Percentiles rank a stretch among this genome's conserved stretches.
These are phyloP conservation scores for Catagonus wagneri DNA, from an alignment of 2,113 vertebrate species.

Conservation along the genomic window DNA sequence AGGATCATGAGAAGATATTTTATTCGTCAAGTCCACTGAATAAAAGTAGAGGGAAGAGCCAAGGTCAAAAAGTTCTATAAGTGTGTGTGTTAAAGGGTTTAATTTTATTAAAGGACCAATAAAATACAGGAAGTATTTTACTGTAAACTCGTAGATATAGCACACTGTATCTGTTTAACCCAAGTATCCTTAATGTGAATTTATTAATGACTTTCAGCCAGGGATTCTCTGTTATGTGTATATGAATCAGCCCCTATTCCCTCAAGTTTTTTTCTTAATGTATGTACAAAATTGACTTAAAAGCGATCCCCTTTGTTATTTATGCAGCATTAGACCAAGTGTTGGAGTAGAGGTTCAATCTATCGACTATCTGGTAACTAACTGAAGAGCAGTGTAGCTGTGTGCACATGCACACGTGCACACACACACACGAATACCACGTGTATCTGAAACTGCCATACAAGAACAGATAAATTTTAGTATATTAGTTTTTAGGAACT, in stretches of 20 bases:
- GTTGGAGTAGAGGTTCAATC: neutral
- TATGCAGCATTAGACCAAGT: neutral
- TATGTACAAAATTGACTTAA: constrained; percentile 5
- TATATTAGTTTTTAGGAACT: neutral
- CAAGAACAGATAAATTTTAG: neutral
- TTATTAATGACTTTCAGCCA: neutral
- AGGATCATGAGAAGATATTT: neutral
- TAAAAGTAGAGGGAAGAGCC: neutral
- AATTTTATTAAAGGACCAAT: neutral
- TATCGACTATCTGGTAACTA: neutral
- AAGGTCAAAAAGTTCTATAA: neutral
- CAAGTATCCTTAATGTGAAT: neutral
- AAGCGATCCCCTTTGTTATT: neutral
- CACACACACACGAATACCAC: neutral
- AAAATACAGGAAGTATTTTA: neutral
- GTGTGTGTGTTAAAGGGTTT: neutral
- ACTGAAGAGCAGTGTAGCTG: neutral
- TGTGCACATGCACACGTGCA: neutral
- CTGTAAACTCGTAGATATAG: neutral
- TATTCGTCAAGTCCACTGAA: neutral
- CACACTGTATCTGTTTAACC: neutral
- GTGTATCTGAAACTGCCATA: neutral
- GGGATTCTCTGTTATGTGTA: neutral
- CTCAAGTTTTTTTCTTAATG: neutral
- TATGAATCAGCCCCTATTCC: neutral